Conservation (phyloP, 2,113 vertebrate species). For the Lamprologus lemairii region DNA sequence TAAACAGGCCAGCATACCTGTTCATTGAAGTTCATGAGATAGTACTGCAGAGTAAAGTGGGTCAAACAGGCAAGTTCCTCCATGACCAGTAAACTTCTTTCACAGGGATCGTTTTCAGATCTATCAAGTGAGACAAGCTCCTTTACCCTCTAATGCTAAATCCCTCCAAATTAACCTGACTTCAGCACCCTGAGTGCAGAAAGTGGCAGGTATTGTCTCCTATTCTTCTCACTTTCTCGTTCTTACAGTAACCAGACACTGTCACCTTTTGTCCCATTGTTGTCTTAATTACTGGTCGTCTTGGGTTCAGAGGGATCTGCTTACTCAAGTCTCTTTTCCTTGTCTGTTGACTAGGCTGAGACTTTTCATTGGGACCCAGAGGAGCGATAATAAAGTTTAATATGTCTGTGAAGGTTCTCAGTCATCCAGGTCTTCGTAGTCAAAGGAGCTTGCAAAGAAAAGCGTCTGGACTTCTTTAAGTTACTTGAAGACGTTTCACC, state of each 20-base stretch:
- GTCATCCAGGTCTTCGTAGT: too few relatives aligned
- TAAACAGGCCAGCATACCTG: background rate
- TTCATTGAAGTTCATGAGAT: background rate
- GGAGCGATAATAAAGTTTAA: slow-evolving; percentile 2
- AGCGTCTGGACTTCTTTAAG: too few relatives aligned
- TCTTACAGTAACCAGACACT: slow-evolving; percentile 52
- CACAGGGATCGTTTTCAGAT: background rate
- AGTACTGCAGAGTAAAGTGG: background rate
- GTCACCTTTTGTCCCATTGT: slow-evolving; percentile 52
- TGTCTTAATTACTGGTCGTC: slow-evolving; percentile 40
- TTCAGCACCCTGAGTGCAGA: slow-evolving; percentile 22
- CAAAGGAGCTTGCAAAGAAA: too few relatives aligned
- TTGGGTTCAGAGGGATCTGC: slow-evolving; percentile 23
- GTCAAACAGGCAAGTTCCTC: slow-evolving; percentile 28
- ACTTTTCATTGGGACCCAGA: slow-evolving; percentile 21
- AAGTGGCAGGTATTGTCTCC: slow-evolving; percentile 49
- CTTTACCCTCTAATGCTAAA: background rate
- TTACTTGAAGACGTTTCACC: too few relatives aligned
- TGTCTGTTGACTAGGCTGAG: background rate
- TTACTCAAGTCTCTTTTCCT: slow-evolving; percentile 24
- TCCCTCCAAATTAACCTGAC: background rate
- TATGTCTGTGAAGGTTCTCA: too few relatives aligned
- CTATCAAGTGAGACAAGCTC: background rate
- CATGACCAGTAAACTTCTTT: background rate
- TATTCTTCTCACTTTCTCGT: slow-evolving; percentile 48